Evolutionary conservation across 2,888 invertebrate genomes (phyloP).

Genomic region (Archips crataeganus): DNA sequence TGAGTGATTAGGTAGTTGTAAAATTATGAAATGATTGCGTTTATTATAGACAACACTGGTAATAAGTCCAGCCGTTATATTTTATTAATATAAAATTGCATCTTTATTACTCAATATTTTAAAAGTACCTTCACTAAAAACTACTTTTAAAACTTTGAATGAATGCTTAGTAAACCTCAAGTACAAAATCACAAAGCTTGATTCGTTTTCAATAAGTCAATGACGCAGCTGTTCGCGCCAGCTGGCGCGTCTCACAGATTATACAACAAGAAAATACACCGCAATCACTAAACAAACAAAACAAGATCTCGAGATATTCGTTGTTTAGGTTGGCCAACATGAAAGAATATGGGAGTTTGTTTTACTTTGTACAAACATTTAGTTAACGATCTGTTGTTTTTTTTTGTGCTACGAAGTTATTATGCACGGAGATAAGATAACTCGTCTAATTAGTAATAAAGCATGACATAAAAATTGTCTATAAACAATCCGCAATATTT

Average conservation of each 20-base stretch:
- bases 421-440: background rate
- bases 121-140: background rate
- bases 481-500: background rate
- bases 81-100: too few species aligned
- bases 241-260: constrained; percentile 69
- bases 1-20: too few species aligned
- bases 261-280: constrained; percentile 61
- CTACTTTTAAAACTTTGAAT: constrained; percentile 13
- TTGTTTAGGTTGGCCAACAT: constrained; percentile 58
- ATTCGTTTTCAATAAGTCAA: constrained; percentile 38
- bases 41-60: too few species aligned
- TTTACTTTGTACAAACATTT: constrained; percentile 66
- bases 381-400: constrained; percentile 54
- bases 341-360: constrained; percentile 61
- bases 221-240: constrained; percentile 52
- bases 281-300: constrained; percentile 73
- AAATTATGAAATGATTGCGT: too few species aligned
- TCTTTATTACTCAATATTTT: background rate
- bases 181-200: constrained; percentile 31
- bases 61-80: too few species aligned
- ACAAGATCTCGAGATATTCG: constrained; percentile 61
- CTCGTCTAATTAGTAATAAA: background rate
- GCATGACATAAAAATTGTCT: background rate
- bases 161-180: constrained; percentile 35
- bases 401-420: constrained; percentile 45